Evolutionary conservation across 2,113 vertebrate species (phyloP).

Genomic region (Dromaius novaehollandiae): DNA sequence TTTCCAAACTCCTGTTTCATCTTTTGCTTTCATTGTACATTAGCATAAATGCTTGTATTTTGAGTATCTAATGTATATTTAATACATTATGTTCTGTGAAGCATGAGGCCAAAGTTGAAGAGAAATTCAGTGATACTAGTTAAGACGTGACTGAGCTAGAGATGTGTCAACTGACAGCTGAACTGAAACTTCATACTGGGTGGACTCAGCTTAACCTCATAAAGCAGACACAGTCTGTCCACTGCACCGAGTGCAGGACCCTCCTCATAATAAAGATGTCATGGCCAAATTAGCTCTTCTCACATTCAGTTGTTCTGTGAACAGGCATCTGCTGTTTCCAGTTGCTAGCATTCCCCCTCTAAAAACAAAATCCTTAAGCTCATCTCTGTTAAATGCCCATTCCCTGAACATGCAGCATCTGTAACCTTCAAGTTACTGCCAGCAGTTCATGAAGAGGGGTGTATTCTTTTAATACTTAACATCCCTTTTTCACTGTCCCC

Average conservation of each 20-base stretch:
- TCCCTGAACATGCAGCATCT: constrained; percentile 18
- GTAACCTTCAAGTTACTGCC: neutral
- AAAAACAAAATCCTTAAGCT: constrained; percentile 7
- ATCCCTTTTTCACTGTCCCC: neutral
- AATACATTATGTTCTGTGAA: neutral
- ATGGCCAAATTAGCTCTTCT: neutral
- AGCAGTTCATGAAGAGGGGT: no score
- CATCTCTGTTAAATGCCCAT: constrained; percentile 11
- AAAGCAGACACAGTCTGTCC: neutral
- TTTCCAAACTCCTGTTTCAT: neutral
- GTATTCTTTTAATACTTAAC: neutral
- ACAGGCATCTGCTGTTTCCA: neutral
- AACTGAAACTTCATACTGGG: neutral
- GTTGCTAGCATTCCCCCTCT: neutral
- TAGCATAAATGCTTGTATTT: neutral
- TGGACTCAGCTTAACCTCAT: neutral
- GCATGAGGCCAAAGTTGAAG: neutral
- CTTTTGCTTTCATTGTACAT: neutral
- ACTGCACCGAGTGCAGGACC: neutral
- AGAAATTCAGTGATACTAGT: neutral
- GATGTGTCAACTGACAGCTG: neutral
- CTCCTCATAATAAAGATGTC: neutral
- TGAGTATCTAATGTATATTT: neutral
- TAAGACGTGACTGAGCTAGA: neutral
- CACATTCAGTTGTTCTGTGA: neutral